Base-by-base conservation (phyloP, 1,140 invertebrate species). In the Hyles euphorbiae region DNA sequence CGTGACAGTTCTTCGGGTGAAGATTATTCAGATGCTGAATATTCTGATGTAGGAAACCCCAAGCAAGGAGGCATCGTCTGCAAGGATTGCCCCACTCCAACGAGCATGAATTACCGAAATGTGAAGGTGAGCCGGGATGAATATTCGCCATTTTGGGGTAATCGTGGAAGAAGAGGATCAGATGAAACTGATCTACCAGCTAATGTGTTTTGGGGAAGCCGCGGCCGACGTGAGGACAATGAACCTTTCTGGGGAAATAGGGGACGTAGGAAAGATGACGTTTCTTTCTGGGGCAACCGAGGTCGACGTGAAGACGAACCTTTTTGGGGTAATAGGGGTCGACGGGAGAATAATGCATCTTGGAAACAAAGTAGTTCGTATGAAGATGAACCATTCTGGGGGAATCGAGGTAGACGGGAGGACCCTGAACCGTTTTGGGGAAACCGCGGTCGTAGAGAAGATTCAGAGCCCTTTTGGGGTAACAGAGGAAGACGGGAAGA, bases 381-480 rank as follows among this genome's bases (percentile, higher is more conserved):
- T 40, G 74, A 80, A 6, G 74, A 78, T 36, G 75, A 78, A 56
- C 73, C 76, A 2, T 81, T 69, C 51, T 69, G 67, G 77, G 68
- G 71, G 1, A 78, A 74, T 52, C 62, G 76, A 47, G 73, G 73
- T 2, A 63, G 71, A 49, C 66, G 70, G 33, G 57, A 72, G 34
- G 53, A 60, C 5, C 43, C 64, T 34, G 63, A 70, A 34, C 76
- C 72, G 7, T 83, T 82, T 58, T 83, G 81, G 77, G 76, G 78
- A 34, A 84, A 74, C 53, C 67, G 80, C 50, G 83, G 81, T 9
- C 72, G 76, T 58, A 65, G 76, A 51, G 69, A 76, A 67, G 53
- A 67, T 53, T 12, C 34, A 7, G 70, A 75, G 48, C 76, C 77
- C 0, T 88, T 84, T 64, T 87, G 79, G 83, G 79, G 74, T 7